Conservation (phyloP, 1,140 invertebrate genomes). For the Achatina immaculata region DNA sequence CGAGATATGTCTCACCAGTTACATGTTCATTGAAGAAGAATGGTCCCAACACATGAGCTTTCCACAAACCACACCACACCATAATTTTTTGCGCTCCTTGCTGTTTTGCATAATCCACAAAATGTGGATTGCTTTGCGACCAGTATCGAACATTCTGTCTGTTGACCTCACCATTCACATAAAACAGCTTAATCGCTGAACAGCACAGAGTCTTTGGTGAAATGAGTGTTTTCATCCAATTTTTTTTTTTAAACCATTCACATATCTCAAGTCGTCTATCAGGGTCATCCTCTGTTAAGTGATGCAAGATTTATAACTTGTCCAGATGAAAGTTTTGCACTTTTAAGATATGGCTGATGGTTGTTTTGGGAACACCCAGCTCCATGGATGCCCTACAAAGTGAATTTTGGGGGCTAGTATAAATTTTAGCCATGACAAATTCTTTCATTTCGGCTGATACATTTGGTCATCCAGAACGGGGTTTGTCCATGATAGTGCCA, state of each 20-base stretch:
- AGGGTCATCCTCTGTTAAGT: conserved; percentile 23
- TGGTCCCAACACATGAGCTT: conserved; percentile 12
- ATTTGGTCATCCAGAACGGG: background rate
- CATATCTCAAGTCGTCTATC: conserved; percentile 15
- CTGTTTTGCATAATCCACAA: conserved; percentile 12
- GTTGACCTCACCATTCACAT: conserved; percentile 20
- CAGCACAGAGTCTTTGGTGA: background rate
- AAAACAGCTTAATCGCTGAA: conserved; percentile 13
- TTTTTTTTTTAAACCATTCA: conserved; percentile 14
- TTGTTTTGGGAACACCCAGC: no score
- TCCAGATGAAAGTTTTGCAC: no score
- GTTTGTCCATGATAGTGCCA: background rate
- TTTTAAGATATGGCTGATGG: no score
- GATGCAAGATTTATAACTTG: conserved; percentile 22
- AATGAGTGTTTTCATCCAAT: background rate
- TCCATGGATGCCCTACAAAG: no score
- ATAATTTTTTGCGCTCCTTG: conserved; percentile 18
- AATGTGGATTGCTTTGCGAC: conserved; percentile 13
- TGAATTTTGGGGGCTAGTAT: conserved; percentile 6
- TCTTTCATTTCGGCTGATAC: conserved; percentile 18
- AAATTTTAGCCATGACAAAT: conserved; percentile 5
- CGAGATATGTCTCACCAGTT: conserved; percentile 9
- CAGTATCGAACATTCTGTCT: conserved; percentile 23
- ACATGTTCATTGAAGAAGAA: conserved; percentile 15
- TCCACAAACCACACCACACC: conserved; percentile 15